Evolutionary conservation across 2,113 vertebrate species (phyloP).

Genomic region (Upupa epops): DNA sequence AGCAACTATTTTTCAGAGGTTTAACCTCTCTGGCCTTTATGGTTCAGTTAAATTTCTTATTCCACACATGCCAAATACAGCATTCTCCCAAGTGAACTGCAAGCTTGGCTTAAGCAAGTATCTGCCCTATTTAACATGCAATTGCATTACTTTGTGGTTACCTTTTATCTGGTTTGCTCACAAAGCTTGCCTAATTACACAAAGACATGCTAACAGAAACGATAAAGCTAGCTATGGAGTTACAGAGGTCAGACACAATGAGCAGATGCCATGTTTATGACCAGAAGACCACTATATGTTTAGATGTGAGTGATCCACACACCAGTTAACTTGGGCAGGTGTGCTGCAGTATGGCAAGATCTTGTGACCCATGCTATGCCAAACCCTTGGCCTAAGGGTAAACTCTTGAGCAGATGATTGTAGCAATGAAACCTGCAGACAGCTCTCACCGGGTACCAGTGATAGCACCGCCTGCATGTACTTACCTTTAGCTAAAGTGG

Average conservation of each 20-base stretch:
- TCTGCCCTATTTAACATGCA: neutral
- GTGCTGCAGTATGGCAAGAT: neutral
- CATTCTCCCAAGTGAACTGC: neutral
- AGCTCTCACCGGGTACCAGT: fast-evolving
- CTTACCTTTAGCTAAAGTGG: neutral
- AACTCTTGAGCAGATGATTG: neutral
- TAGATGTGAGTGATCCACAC: neutral
- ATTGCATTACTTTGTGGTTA: neutral
- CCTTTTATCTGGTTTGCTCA: neutral
- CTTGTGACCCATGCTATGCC: fast-evolving
- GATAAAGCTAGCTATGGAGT: neutral
- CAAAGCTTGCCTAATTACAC: neutral
- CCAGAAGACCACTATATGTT: neutral
- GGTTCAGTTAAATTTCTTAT: conserved; percentile 31
- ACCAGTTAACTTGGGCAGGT: fast-evolving
- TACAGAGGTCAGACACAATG: neutral
- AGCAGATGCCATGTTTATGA: fast-evolving
- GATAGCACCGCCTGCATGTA: neutral
- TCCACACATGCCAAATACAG: neutral
- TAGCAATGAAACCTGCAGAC: fast-evolving
- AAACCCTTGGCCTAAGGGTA: neutral
- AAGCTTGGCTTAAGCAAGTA: neutral
- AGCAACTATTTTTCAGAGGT: conserved; percentile 13
- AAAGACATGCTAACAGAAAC: neutral
- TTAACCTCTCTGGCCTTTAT: conserved; percentile 19